These are phyloP conservation scores for Parotocinclus haroldoi DNA, from an alignment of 2,797 vertebrate genomes.

Conservation along the genomic window DNA sequence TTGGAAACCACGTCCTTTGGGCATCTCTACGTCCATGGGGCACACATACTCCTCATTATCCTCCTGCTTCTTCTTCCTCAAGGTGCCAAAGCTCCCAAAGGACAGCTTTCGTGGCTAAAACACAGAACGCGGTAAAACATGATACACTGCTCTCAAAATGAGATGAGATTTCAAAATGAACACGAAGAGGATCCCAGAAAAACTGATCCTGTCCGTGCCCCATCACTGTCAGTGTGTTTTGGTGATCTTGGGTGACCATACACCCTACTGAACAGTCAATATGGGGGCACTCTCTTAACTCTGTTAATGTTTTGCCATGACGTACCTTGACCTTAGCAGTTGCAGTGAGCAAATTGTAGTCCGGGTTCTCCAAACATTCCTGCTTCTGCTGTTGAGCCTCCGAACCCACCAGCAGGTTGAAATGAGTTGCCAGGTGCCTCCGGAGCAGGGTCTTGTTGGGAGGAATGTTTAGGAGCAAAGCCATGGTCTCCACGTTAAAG, in stretches of 20 bases:
- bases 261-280: too few species aligned
- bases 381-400: constrained; percentile 92
- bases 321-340: constrained; percentile 94
- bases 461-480: constrained; percentile 93
- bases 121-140: neutral
- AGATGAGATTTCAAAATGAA: too few species aligned
- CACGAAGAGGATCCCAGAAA: too few species aligned
- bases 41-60: constrained; percentile 94
- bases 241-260: too few species aligned
- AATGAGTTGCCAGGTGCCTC: constrained; percentile 94
- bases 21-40: constrained; percentile 93
- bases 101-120: constrained; percentile 85
- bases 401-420: constrained; percentile 86
- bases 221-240: too few species aligned
- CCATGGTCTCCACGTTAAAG: constrained; percentile 97
- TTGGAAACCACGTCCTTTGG: constrained; percentile 80
- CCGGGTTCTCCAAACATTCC: constrained; percentile 88
- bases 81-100: constrained; percentile 87
- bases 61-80: constrained; percentile 91
- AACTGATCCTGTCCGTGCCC: too few species aligned
- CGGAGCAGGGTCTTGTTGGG: constrained; percentile 94
- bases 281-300: too few species aligned
- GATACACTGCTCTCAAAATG: too few species aligned
- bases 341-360: constrained; percentile 88
- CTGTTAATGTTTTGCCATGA: neutral